Conservation (phyloP, 2,113 vertebrate genomes). For the Halichoeres trimaculatus region DNA sequence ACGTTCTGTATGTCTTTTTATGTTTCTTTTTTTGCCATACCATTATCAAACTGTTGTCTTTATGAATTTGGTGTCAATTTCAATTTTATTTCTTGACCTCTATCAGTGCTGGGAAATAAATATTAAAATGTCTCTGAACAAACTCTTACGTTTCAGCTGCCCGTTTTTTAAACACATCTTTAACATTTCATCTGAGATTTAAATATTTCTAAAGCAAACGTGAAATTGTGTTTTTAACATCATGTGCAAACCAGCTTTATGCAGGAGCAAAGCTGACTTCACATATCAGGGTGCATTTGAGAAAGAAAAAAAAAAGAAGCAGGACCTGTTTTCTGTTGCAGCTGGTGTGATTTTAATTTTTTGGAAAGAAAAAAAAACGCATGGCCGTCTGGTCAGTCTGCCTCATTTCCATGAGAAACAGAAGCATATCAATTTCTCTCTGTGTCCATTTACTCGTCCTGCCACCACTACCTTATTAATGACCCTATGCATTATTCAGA, state of each 20-base stretch:
- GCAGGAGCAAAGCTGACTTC: conserved; percentile 22
- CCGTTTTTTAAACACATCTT: conserved; percentile 14
- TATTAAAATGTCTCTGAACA: conserved; percentile 40
- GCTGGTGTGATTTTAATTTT: conserved; percentile 52
- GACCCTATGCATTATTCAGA: conserved; percentile 74
- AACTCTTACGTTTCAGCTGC: conserved; percentile 20
- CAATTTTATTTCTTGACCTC: not conserved
- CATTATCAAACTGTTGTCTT: conserved; percentile 7
- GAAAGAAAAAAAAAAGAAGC: not conserved
- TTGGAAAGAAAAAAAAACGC: conserved; percentile 31
- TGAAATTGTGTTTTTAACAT: conserved; percentile 12
- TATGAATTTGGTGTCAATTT: conserved; percentile 6
- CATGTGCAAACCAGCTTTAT: conserved; percentile 12
- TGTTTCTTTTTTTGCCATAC: conserved; percentile 4
- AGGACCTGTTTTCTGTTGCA: conserved; percentile 29
- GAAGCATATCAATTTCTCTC: conserved; percentile 69
- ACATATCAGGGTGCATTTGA: conserved; percentile 23
- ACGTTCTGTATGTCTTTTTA: conserved; percentile 15
- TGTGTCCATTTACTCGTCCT: conserved; percentile 62
- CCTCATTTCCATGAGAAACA: conserved; percentile 78
- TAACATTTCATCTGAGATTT: not conserved
- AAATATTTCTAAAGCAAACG: conserved; percentile 37
- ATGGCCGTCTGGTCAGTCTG: conserved; percentile 75
- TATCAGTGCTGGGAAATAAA: conserved; percentile 19
- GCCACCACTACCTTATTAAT: conserved; percentile 69